phyloP scores from a whole-genome alignment of 92 coral and sea anemone species.

The Parazoanthus darwini region DNA sequence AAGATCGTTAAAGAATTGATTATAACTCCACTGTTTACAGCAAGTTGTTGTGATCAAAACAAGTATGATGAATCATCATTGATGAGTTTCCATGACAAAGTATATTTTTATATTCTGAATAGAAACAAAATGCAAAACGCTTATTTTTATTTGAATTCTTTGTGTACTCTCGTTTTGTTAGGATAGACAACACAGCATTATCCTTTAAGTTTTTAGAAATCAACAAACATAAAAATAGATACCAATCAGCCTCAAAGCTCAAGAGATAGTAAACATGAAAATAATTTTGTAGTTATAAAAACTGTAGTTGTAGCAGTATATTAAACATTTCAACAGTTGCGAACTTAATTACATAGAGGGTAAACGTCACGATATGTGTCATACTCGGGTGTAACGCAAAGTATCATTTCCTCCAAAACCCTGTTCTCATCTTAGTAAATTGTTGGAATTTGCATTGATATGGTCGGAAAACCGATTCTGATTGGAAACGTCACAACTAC shows the following conservation, averaged over 20 bases:
- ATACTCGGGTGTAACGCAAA: too few relatives aligned
- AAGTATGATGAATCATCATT: conserved; percentile 42
- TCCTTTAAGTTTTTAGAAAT: too few relatives aligned
- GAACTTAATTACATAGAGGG: not conserved
- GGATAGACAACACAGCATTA: not conserved
- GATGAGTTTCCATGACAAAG: not conserved
- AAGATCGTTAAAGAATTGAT: conserved; percentile 5
- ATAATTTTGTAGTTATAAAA: not conserved
- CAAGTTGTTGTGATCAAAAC: not conserved
- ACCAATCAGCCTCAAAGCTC: too few relatives aligned
- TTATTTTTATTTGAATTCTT: not conserved
- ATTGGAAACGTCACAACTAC: not conserved
- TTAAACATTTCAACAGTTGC: not conserved
- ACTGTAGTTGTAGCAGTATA: not conserved
- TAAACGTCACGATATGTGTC: not conserved
- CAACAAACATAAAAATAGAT: too few relatives aligned
- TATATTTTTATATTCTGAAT: conserved; percentile 16
- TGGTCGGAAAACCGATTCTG: not conserved
- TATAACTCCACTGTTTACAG: conserved; percentile 18
- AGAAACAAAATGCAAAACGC: not conserved
- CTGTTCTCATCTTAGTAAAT: not conserved
- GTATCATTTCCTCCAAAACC: not conserved
- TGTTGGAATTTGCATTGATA: too few relatives aligned
- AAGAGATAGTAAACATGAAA: not conserved
- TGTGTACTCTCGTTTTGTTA: conserved; percentile 15